Evolutionary conservation across 2,888 invertebrate genomes (phyloP).

Genomic region (Lobophora halterata): DNA sequence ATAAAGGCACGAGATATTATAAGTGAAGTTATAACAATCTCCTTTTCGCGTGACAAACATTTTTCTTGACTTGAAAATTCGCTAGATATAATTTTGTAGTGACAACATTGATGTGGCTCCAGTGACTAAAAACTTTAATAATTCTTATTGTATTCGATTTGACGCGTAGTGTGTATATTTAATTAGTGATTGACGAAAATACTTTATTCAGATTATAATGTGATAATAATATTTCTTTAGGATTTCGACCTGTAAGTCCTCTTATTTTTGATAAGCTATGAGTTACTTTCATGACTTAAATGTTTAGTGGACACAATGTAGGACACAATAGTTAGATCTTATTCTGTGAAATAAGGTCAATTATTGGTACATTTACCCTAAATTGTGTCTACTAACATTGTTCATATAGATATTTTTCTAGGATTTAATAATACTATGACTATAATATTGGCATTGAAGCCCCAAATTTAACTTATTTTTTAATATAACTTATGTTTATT

Average conservation of each 20-base stretch:
- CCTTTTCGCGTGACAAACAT: too few species aligned
- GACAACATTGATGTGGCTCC: too few species aligned
- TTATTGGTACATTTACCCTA: constrained; percentile 13
- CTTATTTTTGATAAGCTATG: constrained; percentile 1
- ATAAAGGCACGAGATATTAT: too few species aligned
- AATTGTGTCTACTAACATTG: neutral
- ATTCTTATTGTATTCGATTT: neutral
- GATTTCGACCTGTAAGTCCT: constrained; percentile 9
- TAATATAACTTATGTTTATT: constrained; percentile 3
- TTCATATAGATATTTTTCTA: neutral
- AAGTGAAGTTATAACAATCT: too few species aligned
- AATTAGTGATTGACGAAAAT: constrained; percentile 11
- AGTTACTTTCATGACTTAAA: neutral
- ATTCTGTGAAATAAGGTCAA: constrained; percentile 23
- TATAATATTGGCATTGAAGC: constrained; percentile 8
- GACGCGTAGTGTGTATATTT: neutral
- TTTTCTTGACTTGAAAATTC: too few species aligned
- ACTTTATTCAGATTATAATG: constrained; percentile 11
- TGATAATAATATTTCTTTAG: constrained; percentile 8
- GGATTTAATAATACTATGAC: constrained; percentile 2
- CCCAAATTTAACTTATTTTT: constrained; percentile 22
- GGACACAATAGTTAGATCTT: constrained; percentile 12
- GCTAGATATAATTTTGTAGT: too few species aligned
- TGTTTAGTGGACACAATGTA: neutral
- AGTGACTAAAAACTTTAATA: too few species aligned